These are phyloP conservation scores for Drosophila fungiperda DNA, from an alignment of 2,888 invertebrate genomes.

Conservation along the genomic window DNA sequence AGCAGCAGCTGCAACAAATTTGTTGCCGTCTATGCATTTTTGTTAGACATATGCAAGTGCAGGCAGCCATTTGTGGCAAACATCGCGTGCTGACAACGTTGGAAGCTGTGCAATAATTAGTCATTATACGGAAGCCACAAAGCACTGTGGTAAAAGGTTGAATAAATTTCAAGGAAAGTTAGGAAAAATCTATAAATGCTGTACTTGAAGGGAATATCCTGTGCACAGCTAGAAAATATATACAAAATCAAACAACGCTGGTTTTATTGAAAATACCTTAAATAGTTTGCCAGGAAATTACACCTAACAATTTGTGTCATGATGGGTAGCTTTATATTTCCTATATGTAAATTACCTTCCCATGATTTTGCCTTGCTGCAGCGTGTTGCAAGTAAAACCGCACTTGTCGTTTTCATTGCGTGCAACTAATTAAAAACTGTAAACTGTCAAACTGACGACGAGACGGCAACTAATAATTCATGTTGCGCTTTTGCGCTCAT, in stretches of 20 bases:
- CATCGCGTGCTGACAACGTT: slow-evolving; percentile 58
- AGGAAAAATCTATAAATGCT: neutral
- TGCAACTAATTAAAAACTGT: slow-evolving; percentile 67
- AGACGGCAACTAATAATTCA: slow-evolving; percentile 52
- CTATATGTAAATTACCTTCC: neutral
- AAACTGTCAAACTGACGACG: slow-evolving; percentile 56
- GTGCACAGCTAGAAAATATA: neutral
- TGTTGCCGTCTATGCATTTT: slow-evolving; percentile 37
- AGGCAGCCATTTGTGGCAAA: slow-evolving; percentile 45
- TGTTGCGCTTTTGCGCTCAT: slow-evolving; percentile 32
- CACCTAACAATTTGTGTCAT: rapidly evolving
- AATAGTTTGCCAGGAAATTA: neutral
- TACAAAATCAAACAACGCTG: neutral
- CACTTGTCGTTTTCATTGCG: slow-evolving; percentile 56
- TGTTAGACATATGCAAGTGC: slow-evolving; percentile 26
- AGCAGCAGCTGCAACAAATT: slow-evolving; percentile 39
- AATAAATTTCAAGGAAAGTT: slow-evolving; percentile 1
- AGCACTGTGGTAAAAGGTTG: slow-evolving; percentile 29
- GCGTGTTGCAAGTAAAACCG: slow-evolving; percentile 26
- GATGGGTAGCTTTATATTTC: neutral
- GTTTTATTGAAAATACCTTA: neutral
- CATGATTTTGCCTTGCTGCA: slow-evolving; percentile 14
- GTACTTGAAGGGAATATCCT: neutral
- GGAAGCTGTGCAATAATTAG: slow-evolving; percentile 55
- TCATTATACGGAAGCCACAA: slow-evolving; percentile 37